Evolutionary conservation across 2,113 vertebrate species (phyloP).

Genomic region (Mesocricetus auratus): DNA sequence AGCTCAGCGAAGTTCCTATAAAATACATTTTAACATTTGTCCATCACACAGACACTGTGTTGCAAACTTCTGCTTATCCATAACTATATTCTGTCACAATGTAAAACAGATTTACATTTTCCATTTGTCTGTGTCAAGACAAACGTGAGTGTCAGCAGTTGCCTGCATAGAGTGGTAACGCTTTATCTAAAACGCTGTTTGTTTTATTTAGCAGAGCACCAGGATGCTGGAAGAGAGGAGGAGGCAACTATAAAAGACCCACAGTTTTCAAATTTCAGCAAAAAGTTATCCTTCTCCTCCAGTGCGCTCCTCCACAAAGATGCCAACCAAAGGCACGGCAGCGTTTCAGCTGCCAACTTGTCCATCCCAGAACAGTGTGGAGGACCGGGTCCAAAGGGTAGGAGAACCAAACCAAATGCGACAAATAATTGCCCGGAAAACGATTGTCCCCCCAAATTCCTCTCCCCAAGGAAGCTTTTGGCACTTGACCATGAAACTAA

Average conservation of each 20-base stretch:
- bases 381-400: slow-evolving; percentile 17
- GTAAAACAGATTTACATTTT: slow-evolving; percentile 89
- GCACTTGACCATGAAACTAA: slow-evolving; percentile 10
- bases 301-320: slow-evolving; percentile 71
- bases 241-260: slow-evolving; percentile 74
- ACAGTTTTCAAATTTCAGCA: slow-evolving; percentile 63
- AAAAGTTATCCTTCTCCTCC: slow-evolving; percentile 74
- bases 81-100: slow-evolving; percentile 90
- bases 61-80: slow-evolving; percentile 87
- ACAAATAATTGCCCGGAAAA: slow-evolving; percentile 62
- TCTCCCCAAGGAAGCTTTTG: slow-evolving; percentile 32
- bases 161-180: neutral
- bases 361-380: slow-evolving; percentile 69
- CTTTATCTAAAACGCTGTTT: slow-evolving; percentile 78
- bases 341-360: neutral
- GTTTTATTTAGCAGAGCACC: slow-evolving; percentile 83
- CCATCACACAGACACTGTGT: slow-evolving; percentile 88
- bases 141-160: slow-evolving; percentile 79
- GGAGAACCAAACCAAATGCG: slow-evolving; percentile 58
- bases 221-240: slow-evolving; percentile 66
- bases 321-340: neutral
- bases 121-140: slow-evolving; percentile 94
- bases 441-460: slow-evolving; percentile 50
- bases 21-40: slow-evolving; percentile 86
- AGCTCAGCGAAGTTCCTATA: slow-evolving; percentile 84